These are phyloP conservation scores for Abrostola tripartita DNA, from an alignment of 2,888 invertebrate genomes.

Conservation along the genomic window DNA sequence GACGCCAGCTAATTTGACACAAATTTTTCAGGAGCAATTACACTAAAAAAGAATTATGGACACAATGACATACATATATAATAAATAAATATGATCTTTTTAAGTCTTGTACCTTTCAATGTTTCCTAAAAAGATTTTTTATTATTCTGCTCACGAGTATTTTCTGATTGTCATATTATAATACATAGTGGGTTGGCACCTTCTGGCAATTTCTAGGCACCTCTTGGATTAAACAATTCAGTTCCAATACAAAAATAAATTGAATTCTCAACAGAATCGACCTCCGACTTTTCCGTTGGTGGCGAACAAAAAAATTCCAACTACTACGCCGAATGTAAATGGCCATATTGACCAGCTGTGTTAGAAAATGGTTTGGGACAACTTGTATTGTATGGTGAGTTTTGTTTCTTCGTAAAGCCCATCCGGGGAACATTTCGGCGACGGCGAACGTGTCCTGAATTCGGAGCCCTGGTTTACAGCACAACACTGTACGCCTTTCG, in stretches of 20 bases:
- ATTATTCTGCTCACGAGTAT: background rate
- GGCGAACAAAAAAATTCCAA: slow-evolving; percentile 45
- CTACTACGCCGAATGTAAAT: slow-evolving; percentile 52
- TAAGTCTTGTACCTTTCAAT: no score
- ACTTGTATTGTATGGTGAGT: slow-evolving; percentile 61
- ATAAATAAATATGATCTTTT: no score
- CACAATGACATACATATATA: no score
- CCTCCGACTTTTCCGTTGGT: slow-evolving; percentile 40
- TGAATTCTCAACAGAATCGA: slow-evolving; percentile 51
- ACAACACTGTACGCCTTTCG: slow-evolving; percentile 38
- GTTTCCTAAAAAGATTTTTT: background rate
- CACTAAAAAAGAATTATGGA: no score
- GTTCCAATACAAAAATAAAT: slow-evolving; percentile 51
- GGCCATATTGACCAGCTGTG: slow-evolving; percentile 51
- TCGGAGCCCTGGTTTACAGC: slow-evolving; percentile 38
- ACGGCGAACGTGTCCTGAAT: slow-evolving; percentile 70
- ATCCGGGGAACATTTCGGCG: slow-evolving; percentile 69
- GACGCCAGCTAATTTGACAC: no score
- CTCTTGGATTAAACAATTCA: slow-evolving; percentile 35
- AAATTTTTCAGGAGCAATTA: no score
- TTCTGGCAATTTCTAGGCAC: background rate
- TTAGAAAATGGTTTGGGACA: slow-evolving; percentile 35
- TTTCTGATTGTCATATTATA: background rate
- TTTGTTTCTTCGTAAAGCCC: slow-evolving; percentile 75
- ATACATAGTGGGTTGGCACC: slow-evolving; percentile 1